These are phyloP conservation scores for Cossypha niveicapilla DNA, from an alignment of 2,797 vertebrate genomes.

Conservation along the genomic window DNA sequence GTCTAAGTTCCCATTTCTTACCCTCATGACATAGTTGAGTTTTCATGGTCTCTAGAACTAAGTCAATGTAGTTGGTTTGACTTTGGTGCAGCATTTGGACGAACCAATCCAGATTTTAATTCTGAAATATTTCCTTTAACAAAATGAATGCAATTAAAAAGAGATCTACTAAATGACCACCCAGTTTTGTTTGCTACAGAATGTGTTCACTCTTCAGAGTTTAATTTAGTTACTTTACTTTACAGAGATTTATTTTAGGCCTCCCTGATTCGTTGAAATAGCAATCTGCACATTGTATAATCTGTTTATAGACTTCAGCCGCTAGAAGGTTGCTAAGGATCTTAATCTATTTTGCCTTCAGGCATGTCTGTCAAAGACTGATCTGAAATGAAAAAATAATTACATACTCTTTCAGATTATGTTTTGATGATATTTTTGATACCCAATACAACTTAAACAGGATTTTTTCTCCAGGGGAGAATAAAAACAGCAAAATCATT, in stretches of 20 bases:
- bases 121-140: background rate
- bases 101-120: background rate
- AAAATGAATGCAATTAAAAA: background rate
- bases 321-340: background rate
- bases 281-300: constrained; percentile 15
- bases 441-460: background rate
- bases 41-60: background rate
- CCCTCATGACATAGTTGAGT: background rate
- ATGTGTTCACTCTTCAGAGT: background rate
- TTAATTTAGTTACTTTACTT: background rate
- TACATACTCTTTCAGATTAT: background rate
- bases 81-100: background rate
- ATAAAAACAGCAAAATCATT: background rate
- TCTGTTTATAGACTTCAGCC: constrained; percentile 8
- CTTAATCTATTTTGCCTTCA: constrained; percentile 39
- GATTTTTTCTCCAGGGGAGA: background rate
- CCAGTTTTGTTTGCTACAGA: background rate
- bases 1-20: background rate
- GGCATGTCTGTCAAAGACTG: constrained; percentile 8
- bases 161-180: background rate
- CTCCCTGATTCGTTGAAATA: background rate
- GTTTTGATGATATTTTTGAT: constrained; percentile 24
- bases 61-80: background rate
- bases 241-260: constrained; percentile 3
- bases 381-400: constrained; percentile 50